Evolutionary conservation across 2,888 invertebrate genomes (phyloP).

Genomic region (Pammene fasciana): DNA sequence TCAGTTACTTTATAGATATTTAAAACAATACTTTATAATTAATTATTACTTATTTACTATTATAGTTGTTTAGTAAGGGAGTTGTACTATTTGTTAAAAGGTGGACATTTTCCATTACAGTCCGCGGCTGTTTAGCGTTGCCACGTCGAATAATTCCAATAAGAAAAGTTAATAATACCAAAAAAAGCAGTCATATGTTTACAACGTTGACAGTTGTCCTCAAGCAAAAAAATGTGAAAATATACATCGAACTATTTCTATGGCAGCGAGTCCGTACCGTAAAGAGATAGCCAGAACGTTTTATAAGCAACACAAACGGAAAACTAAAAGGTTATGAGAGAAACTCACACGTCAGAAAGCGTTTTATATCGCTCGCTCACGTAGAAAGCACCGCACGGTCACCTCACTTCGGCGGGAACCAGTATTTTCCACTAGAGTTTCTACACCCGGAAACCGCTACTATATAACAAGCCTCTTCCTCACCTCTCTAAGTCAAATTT

Average conservation of each 20-base stretch:
- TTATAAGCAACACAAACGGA: conserved; percentile 48
- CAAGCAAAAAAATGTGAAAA: conserved; percentile 50
- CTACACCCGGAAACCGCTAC: conserved; percentile 53
- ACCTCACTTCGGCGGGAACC: conserved; percentile 68
- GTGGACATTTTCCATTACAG: conserved; percentile 11
- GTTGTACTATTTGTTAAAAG: not conserved
- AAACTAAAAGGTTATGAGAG: conserved; percentile 68
- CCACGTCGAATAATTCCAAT: conserved; percentile 53
- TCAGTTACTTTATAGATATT: not conserved
- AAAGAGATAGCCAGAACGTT: conserved; percentile 13
- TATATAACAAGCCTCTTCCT: conserved; percentile 64
- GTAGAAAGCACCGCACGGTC: conserved; percentile 78
- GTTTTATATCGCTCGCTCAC: conserved; percentile 72
- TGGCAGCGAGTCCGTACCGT: conserved; percentile 49
- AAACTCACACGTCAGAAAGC: conserved; percentile 79
- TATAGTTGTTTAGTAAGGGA: not conserved
- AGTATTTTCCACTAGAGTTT: conserved; percentile 74
- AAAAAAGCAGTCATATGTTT: conserved; percentile 70
- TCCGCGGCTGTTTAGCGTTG: not conserved
- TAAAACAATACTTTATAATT: not conserved
- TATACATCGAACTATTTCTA: conserved; percentile 60
- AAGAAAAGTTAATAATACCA: conserved; percentile 51
- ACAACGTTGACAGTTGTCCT: conserved; percentile 57
- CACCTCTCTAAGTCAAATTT: conserved; percentile 86
- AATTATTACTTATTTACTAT: too few species aligned